These are phyloP conservation scores for Drosophila emarginata DNA, from an alignment of 2,888 invertebrate genomes.

Conservation along the genomic window DNA sequence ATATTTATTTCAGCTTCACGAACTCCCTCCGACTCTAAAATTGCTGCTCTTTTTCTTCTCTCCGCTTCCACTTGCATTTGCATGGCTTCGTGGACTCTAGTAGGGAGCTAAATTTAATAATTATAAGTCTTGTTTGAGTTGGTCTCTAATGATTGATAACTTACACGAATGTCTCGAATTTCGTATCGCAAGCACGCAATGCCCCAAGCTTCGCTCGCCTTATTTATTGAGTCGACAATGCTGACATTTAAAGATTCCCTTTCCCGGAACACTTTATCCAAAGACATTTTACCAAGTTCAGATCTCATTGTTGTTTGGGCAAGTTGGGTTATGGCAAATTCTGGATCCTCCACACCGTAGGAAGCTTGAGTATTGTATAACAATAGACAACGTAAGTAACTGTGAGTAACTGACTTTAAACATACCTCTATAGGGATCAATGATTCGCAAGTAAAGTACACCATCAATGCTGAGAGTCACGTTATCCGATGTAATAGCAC, in stretches of 20 bases:
- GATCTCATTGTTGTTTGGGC: constrained; percentile 99
- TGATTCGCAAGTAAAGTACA: constrained; percentile 95
- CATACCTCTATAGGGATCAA: constrained; percentile 93
- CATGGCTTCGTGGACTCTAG: constrained; percentile 98
- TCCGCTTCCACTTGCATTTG: constrained; percentile 99
- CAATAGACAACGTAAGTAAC: neutral
- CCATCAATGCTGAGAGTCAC: constrained; percentile 98
- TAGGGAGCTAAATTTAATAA: constrained; percentile 88
- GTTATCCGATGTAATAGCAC: constrained; percentile 98
- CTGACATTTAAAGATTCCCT: constrained; percentile 96
- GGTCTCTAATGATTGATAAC: constrained; percentile 12
- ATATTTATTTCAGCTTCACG: constrained; percentile 97
- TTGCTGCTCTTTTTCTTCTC: constrained; percentile 96
- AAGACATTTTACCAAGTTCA: constrained; percentile 97
- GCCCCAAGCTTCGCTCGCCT: constrained; percentile 99
- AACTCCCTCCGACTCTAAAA: constrained; percentile 98
- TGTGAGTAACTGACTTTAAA: neutral
- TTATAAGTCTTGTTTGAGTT: neutral
- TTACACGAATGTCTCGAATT: constrained; percentile 87
- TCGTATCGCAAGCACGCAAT: constrained; percentile 97
- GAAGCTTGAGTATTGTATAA: constrained; percentile 85
- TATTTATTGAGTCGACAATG: constrained; percentile 98
- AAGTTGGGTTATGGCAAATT: constrained; percentile 99
- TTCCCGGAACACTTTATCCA: constrained; percentile 98
- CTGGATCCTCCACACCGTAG: constrained; percentile 99